These are phyloP conservation scores for Hipparchia sbordonii DNA, from an alignment of 2,888 invertebrate species.

Conservation along the genomic window DNA sequence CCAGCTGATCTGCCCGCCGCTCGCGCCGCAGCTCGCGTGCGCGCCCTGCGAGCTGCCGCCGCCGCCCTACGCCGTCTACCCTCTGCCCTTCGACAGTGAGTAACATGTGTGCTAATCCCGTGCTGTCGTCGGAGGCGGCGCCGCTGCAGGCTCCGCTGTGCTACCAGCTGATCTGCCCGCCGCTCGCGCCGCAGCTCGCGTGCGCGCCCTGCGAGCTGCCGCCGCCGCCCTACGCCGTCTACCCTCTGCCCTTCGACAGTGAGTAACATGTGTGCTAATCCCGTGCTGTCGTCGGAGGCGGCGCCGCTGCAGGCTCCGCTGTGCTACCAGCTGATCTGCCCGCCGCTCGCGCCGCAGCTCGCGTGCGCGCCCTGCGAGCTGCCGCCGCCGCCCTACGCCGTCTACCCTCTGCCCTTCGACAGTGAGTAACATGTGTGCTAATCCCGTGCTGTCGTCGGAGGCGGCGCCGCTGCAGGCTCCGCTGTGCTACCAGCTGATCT, in stretches of 20 bases:
- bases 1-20: conserved; percentile 73
- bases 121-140: conserved; percentile 68
- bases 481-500: conserved; percentile 75
- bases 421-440: conserved; percentile 67
- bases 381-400: conserved; percentile 72
- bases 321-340: conserved; percentile 76
- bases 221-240: conserved; percentile 73
- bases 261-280: conserved; percentile 43
- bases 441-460: too few species aligned
- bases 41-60: conserved; percentile 74
- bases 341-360: conserved; percentile 65
- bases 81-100: conserved; percentile 73
- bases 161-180: conserved; percentile 76
- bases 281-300: conserved; percentile 62
- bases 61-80: conserved; percentile 73
- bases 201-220: conserved; percentile 74
- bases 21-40: conserved; percentile 66
- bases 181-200: conserved; percentile 63
- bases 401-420: conserved; percentile 72
- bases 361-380: conserved; percentile 74
- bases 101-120: too few species aligned
- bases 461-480: conserved; percentile 70
- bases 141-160: conserved; percentile 71
- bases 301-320: conserved; percentile 70
- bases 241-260: conserved; percentile 74